Conservation (phyloP, 23 tunicate species). For the Aplidium turbinatum region DNA sequence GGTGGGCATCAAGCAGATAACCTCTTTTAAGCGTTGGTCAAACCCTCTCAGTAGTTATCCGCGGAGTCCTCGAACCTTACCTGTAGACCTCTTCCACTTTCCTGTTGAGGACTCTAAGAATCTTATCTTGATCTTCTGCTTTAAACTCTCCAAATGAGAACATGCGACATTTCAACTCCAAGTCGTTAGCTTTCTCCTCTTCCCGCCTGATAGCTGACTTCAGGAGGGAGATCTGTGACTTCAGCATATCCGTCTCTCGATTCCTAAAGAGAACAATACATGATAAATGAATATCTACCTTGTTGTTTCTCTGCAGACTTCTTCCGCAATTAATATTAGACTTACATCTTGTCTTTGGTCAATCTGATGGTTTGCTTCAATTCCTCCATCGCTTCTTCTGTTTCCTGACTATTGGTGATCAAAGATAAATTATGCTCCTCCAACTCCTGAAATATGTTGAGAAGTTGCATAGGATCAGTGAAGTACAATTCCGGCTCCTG, state of each 20-base stretch:
- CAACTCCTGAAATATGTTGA: slow-evolving; percentile 87
- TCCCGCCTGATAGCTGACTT: slow-evolving; percentile 80
- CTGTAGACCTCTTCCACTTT: slow-evolving; percentile 91
- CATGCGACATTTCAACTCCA: slow-evolving; percentile 95
- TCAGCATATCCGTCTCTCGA: slow-evolving; percentile 79
- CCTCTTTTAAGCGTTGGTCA: no score
- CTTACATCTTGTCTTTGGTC: slow-evolving; percentile 85
- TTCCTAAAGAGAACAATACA: slow-evolving; percentile 56
- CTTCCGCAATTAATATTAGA: no score
- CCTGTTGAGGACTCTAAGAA: slow-evolving; percentile 59
- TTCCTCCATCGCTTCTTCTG: slow-evolving; percentile 99
- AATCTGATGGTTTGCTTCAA: slow-evolving; percentile 62
- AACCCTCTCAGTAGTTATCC: no score
- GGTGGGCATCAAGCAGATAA: no score
- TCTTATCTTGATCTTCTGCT: slow-evolving; percentile 91
- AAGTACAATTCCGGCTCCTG: slow-evolving; percentile 92
- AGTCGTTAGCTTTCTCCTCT: slow-evolving; percentile 91
- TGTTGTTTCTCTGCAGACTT: no score
- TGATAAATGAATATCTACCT: no score
- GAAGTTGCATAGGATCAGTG: slow-evolving; percentile 84
- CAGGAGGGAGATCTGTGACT: slow-evolving; percentile 75
- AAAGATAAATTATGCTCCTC: slow-evolving; percentile 93
- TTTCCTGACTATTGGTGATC: slow-evolving; percentile 94
- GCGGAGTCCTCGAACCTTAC: no score
- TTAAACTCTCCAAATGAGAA: slow-evolving; percentile 92